A percentile compares a stretch with the other conserved stretches of the same genome.
phyloP scores from a whole-genome alignment of 2,797 vertebrate genomes.

The Rachycentron canadum region DNA sequence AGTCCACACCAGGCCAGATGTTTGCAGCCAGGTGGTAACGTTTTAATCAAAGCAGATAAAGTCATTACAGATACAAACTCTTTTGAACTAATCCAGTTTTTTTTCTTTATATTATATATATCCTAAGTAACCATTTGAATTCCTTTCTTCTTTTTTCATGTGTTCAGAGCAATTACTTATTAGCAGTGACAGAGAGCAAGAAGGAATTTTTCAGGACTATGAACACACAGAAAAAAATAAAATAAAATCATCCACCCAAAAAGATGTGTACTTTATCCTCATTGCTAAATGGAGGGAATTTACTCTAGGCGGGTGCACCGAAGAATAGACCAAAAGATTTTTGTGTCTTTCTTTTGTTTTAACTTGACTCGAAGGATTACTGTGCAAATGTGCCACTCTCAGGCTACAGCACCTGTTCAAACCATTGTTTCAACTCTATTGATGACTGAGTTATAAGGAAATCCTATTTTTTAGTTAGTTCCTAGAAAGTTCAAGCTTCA shows the following conservation, averaged over 20 bases:
- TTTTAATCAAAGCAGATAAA: constrained; percentile 20
- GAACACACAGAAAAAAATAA: background rate
- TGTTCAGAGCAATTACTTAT: constrained; percentile 2
- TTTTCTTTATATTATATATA: background rate
- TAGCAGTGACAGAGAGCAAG: background rate
- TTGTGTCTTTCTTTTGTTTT: background rate
- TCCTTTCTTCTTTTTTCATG: constrained; percentile 15
- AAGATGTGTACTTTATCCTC: background rate
- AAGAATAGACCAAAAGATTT: background rate
- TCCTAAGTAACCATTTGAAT: background rate
- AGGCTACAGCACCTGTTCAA: background rate
- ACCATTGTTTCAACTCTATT: background rate
- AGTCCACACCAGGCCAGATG: constrained; percentile 6
- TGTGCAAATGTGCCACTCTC: background rate
- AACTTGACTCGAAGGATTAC: background rate
- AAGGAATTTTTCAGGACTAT: background rate
- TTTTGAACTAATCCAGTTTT: background rate
- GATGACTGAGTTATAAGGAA: background rate
- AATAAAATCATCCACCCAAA: background rate
- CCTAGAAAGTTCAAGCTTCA: background rate
- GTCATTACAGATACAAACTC: background rate
- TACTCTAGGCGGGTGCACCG: background rate
- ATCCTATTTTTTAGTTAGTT: background rate
- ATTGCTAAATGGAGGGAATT: background rate
- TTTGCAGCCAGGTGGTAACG: constrained; percentile 2